A percentile compares a stretch with the other conserved stretches of the same genome.
These are phyloP conservation scores for Dinoponera quadriceps DNA, from an alignment of 1,140 invertebrate species.

Conservation along the genomic window DNA sequence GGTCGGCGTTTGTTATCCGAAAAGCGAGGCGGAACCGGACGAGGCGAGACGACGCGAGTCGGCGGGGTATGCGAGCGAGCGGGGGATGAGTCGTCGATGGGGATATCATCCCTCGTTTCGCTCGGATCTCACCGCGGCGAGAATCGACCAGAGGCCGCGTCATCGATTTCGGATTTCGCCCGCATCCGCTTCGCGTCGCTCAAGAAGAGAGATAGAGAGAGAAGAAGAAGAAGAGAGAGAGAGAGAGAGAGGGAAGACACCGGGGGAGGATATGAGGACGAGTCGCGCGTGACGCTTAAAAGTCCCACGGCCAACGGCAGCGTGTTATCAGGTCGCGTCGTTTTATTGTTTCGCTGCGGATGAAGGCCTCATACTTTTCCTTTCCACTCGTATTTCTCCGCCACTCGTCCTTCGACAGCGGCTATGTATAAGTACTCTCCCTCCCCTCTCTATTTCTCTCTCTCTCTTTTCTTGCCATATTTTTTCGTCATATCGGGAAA, in stretches of 20 bases:
- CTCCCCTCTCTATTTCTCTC: neutral
- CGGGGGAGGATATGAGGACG: neutral
- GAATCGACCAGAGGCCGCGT: slow-evolving; percentile 24
- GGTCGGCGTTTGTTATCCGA: slow-evolving; percentile 36
- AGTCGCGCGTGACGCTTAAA: slow-evolving; percentile 17
- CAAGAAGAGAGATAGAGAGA: slow-evolving; percentile 17
- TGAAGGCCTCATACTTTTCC: slow-evolving; percentile 44
- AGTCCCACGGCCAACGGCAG: slow-evolving; percentile 14
- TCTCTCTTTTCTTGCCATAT: neutral
- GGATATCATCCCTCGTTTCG: too few relatives aligned
- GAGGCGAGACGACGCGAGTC: neutral
- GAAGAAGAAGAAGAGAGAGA: neutral
- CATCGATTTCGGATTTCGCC: slow-evolving; percentile 54
- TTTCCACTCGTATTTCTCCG: slow-evolving; percentile 33
- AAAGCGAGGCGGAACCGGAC: slow-evolving; percentile 5
- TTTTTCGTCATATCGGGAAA: slow-evolving; percentile 50
- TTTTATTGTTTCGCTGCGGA: slow-evolving; percentile 47
- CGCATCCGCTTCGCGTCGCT: neutral
- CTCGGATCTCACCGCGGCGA: neutral
- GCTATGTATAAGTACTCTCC: neutral
- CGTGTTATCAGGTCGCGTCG: slow-evolving; percentile 44
- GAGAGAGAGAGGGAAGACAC: neutral
- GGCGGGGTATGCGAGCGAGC: neutral
- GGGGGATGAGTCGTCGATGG: neutral
- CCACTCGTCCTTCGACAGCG: slow-evolving; percentile 39